Base-by-base conservation (phyloP, 2,888 invertebrate genomes). In the Ariolimax columbianus region DNA sequence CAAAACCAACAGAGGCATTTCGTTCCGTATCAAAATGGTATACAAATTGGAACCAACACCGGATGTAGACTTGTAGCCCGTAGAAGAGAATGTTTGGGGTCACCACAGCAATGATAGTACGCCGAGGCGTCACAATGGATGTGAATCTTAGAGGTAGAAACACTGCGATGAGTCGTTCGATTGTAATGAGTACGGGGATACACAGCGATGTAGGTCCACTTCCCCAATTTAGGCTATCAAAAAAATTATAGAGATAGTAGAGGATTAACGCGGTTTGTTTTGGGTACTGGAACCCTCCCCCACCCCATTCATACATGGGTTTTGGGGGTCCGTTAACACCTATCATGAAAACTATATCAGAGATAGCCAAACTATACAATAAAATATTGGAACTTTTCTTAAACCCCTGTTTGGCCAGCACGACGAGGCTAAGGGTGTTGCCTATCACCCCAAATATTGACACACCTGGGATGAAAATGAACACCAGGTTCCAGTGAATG, bases 181-280 rank as follows among this genome's bases (percentile, higher is more conserved):
- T 36, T 19, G 84, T 84, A 0, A 84, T 84, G 1, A 84, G 72
- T 17, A 80, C 72, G 0, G 84, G 84, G 9, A 84, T 36, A 6
- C 79, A 70, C 63, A 84, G 30, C 3, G 79, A 80, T 17, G 77
- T 73, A 11, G 73, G 79, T 7, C 84, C 80, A 11, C 73, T 72
- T 26, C 79, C 79, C 79, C 80, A 84, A 75, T 84, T 72, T 14
- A 84, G 36, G 23, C 51, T 63, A n/a, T 79, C 79, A 55, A 84
- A 84, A 26, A 84, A 66, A 78, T 80, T 73, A 63, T 84, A 84
- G 14, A 84, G 30, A 40, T 73, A 80, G 80, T 63, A 84, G 38
- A 77, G 26, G 2, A 59, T 33, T n/a, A 40, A 40, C 1, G 84
- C 72, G 17, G 33, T 40, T 36, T 68, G 6, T 36, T 63, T 73